These are phyloP conservation scores for Drosophila ironensis DNA, from an alignment of 1,140 invertebrate genomes.

Conservation along the genomic window DNA sequence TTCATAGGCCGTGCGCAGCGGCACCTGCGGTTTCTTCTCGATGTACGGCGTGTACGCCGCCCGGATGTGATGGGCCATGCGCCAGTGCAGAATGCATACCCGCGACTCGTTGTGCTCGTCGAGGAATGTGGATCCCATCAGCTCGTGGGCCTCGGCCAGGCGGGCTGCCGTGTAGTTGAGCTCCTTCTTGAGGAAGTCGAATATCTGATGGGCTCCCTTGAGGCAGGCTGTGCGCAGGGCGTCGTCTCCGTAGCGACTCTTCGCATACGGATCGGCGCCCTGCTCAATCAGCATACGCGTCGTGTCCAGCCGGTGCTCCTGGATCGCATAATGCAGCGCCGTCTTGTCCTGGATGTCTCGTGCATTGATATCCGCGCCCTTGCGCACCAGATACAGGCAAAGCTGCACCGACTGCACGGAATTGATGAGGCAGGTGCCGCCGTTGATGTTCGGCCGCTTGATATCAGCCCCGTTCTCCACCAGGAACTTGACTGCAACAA, in stretches of 20 bases:
- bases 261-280: slow-evolving; percentile 90
- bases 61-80: slow-evolving; percentile 85
- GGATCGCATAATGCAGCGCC: slow-evolving; percentile 96
- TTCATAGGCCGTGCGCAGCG: slow-evolving; percentile 85
- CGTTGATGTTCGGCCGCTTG: slow-evolving; percentile 93
- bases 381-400: slow-evolving; percentile 90
- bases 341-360: slow-evolving; percentile 95
- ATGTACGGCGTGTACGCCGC: slow-evolving; percentile 69
- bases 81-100: slow-evolving; percentile 86
- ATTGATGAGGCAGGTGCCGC: slow-evolving; percentile 96
- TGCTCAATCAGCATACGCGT: slow-evolving; percentile 90
- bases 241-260: slow-evolving; percentile 93
- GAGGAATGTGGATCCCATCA: slow-evolving; percentile 88
- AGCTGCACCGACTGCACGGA: slow-evolving; percentile 93
- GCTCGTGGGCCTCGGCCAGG: slow-evolving; percentile 91
- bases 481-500: slow-evolving; percentile 86
- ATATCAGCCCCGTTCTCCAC: slow-evolving; percentile 94
- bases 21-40: slow-evolving; percentile 84
- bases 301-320: slow-evolving; percentile 93
- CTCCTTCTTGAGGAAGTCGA: slow-evolving; percentile 88
- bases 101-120: slow-evolving; percentile 91
- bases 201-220: slow-evolving; percentile 92
- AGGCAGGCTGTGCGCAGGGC: slow-evolving; percentile 94
- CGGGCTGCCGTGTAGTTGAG: slow-evolving; percentile 86
- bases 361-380: slow-evolving; percentile 92